Conservation (phyloP, 2,888 invertebrate genomes). For the Prosopocoilus inquinatus region DNA sequence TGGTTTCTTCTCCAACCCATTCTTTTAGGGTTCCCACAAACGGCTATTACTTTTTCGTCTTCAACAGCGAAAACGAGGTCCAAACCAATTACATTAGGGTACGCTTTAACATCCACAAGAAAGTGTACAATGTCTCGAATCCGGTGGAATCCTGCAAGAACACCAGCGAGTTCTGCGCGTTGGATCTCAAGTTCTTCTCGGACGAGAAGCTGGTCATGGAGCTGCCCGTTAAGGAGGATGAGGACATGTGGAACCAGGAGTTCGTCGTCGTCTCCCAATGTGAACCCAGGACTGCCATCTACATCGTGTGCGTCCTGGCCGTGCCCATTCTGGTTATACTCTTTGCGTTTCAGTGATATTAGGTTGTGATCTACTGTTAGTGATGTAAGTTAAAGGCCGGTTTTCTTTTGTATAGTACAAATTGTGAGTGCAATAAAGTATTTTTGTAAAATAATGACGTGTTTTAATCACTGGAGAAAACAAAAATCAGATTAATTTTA, state of each 20-base stretch:
- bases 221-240: conserved; percentile 62
- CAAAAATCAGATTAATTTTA: not conserved
- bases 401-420: not conserved
- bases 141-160: conserved; percentile 63
- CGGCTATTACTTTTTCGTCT: conserved; percentile 81
- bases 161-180: conserved; percentile 60
- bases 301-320: conserved; percentile 65
- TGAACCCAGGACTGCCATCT: conserved; percentile 70
- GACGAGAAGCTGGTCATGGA: conserved; percentile 69
- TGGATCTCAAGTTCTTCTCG: conserved; percentile 68
- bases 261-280: conserved; percentile 72
- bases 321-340: conserved; percentile 70
- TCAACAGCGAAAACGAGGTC: conserved; percentile 77
- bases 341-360: conserved; percentile 67
- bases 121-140: conserved; percentile 66
- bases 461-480: not conserved
- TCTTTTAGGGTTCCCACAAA: conserved; percentile 63
- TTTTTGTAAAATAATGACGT: not conserved
- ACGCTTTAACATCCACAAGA: conserved; percentile 68
- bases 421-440: not conserved
- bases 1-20: not conserved
- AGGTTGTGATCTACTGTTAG: not conserved
- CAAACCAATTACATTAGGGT: conserved; percentile 69
- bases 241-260: conserved; percentile 71
- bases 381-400: not conserved